phyloP scores from a whole-genome alignment of 2,113 vertebrate species.

The Boulengeromyrus knoepffleri region DNA sequence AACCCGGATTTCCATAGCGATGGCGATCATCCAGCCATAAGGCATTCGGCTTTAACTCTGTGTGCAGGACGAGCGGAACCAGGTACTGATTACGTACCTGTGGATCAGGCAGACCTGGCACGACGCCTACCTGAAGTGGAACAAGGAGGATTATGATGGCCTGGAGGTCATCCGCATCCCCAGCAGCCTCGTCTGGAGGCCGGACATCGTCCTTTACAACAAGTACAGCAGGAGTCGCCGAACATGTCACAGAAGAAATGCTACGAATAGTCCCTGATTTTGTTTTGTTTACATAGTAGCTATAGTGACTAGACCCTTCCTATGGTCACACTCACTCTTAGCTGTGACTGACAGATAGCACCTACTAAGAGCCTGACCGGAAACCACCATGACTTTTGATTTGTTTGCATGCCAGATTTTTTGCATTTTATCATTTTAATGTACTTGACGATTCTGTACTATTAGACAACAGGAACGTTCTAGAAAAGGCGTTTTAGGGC shows the following conservation, averaged over 20 bases:
- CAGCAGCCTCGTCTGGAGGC: slow-evolving; percentile 91
- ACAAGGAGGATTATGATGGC: slow-evolving; percentile 87
- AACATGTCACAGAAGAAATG: not conserved
- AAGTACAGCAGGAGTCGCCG: slow-evolving; percentile 68
- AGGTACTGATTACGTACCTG: slow-evolving; percentile 87
- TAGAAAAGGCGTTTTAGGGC: not conserved
- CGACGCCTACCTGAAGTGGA: slow-evolving; percentile 85
- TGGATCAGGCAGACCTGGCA: slow-evolving; percentile 97
- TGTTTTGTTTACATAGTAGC: not conserved
- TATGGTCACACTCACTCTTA: not conserved
- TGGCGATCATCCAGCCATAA: not conserved
- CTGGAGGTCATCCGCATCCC: slow-evolving; percentile 92
- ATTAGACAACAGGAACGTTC: not conserved
- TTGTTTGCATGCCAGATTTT: not conserved
- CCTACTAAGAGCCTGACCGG: not conserved
- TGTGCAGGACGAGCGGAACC: slow-evolving; percentile 87
- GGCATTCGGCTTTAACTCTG: not conserved
- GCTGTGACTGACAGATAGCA: not conserved
- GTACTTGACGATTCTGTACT: not conserved
- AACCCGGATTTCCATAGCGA: not conserved
- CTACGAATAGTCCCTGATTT: not conserved
- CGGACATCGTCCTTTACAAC: slow-evolving; percentile 93
- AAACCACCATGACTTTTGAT: not conserved
- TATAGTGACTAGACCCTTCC: not conserved
- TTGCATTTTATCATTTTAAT: not conserved